Base-by-base conservation (phyloP, 2,113 vertebrate species). In the Perca flavescens region DNA sequence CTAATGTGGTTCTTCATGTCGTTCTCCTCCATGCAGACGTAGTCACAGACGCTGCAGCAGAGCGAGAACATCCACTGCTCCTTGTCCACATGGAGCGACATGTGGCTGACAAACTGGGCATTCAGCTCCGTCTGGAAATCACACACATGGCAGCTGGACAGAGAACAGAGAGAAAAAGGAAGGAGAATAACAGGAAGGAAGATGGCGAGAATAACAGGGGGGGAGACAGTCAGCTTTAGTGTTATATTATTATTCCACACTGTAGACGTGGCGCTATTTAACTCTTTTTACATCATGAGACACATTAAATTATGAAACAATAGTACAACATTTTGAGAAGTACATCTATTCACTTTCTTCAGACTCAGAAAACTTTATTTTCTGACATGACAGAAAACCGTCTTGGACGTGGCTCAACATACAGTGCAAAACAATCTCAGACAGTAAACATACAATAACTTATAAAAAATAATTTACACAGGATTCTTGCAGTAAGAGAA, bases 51-150 rank as follows among this genome's bases (percentile, higher is more conserved):
- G 34, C 95, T 97, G 94, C 98, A 99, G 95, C 98, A 99, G 82
- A 99, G 97, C 0, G 98, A 98, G 94, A 99, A 99, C 98, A 99
- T 99, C 98, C 98, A 99, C 94, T 99, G 98, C 94, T 99, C 98
- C 94, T 98, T 98, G 94, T 99, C 98, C 95, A 99, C 98, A 47
- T 99, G 98, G 86, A 99, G 97, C 4, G 98, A 99, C 98, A 99
- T 99, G 95, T 99, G 98, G 95, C 98, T 99, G 94, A 99, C 98
- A 91, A 99, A 99, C 96, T 99, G 98, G 92, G 97, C 97, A 11
- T 99, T 99, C 93, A 98, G 96, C 95, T 99, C 98, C 0, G 98
- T 99, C 95, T 99, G 98, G 95, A 99, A 99, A 86, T 98, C 98
- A 88, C 98, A 99, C 92, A 99, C 98, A 1, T 98, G 98, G 93